Evolutionary conservation across 2,888 invertebrate genomes (phyloP).

Genomic region (Folsomia candida): DNA sequence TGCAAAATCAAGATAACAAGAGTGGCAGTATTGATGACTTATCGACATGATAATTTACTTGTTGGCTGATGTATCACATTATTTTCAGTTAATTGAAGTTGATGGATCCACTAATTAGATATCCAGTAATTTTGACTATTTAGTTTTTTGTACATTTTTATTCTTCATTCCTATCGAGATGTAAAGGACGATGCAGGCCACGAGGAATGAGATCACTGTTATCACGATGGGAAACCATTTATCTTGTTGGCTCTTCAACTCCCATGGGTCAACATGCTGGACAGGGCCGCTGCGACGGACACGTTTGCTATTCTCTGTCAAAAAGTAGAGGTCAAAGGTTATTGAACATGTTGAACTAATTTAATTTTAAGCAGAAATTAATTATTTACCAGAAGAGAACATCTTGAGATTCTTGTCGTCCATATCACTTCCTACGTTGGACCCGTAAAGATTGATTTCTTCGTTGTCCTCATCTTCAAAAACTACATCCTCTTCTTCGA

Average conservation of each 20-base stretch:
- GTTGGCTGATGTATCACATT: no score
- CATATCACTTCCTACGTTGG: neutral
- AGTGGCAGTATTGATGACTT: no score
- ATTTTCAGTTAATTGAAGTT: no score
- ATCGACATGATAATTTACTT: no score
- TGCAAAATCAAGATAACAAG: no score
- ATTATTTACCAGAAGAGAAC: neutral
- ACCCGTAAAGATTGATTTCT: neutral
- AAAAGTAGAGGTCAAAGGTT: neutral
- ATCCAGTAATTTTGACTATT: no score
- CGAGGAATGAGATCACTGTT: neutral
- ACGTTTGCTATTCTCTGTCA: neutral
- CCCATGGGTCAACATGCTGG: constrained; percentile 25
- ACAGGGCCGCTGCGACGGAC: constrained; percentile 16
- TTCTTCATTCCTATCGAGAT: no score
- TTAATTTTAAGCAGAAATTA: neutral
- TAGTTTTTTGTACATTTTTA: no score
- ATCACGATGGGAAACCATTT: constrained; percentile 14
- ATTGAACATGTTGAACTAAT: neutral
- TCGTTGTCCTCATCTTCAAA: constrained; percentile 20
- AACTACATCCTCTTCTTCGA: neutral
- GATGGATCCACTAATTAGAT: no score
- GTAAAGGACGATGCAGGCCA: neutral
- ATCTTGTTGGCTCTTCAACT: neutral
- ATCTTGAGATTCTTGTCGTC: constrained; percentile 13